These are phyloP conservation scores for Myrmophylax atrothorax DNA, from an alignment of 2,113 vertebrate genomes.

Conservation along the genomic window DNA sequence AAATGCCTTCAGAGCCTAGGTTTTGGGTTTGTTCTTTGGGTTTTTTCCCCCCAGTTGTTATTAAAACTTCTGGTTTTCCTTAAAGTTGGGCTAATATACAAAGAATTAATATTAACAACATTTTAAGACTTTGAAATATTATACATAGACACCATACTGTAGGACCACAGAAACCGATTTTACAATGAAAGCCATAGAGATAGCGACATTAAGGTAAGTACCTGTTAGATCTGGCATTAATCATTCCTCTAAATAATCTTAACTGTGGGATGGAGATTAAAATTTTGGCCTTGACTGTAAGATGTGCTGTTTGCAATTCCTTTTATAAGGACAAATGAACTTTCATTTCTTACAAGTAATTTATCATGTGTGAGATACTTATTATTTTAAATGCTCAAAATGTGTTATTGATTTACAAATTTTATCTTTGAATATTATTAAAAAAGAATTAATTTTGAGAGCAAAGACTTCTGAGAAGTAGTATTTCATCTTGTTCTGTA, in stretches of 20 bases:
- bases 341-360: neutral
- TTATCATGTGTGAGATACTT: neutral
- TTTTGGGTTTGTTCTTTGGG: neutral
- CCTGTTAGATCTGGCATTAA: neutral
- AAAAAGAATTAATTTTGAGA: neutral
- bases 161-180: neutral
- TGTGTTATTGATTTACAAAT: neutral
- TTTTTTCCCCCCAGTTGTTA: neutral
- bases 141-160: neutral
- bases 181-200: neutral
- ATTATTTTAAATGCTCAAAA: neutral
- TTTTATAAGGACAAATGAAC: neutral
- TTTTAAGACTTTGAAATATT: neutral
- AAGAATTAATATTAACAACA: neutral
- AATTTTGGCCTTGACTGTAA: neutral
- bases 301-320: neutral
- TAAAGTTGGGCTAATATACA: neutral
- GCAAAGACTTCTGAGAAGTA: neutral
- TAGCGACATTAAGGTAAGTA: neutral
- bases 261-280: neutral
- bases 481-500: neutral
- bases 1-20: neutral
- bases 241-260: neutral
- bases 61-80: neutral
- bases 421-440: neutral